Conservation (phyloP, 1,140 invertebrate species). For the Riptortus pedestris region DNA sequence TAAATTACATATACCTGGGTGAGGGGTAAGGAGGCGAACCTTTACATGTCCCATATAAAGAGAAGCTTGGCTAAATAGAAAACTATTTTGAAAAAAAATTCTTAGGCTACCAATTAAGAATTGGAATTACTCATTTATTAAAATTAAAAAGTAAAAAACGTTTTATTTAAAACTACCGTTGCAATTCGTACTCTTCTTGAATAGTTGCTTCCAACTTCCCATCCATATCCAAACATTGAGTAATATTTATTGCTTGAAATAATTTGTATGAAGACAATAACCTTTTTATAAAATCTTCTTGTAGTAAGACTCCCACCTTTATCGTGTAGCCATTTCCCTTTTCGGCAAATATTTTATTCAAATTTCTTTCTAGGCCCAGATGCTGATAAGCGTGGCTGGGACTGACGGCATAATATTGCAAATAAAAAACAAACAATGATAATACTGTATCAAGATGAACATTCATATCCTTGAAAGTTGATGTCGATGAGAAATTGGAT, state of each 20-base stretch:
- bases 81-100: too few species aligned
- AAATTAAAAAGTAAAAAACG: too few species aligned
- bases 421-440: conserved; percentile 4
- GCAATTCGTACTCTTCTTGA: too few species aligned
- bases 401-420: conserved; percentile 11
- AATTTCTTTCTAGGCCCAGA: conserved; percentile 1
- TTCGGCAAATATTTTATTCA: neutral
- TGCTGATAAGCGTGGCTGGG: conserved; percentile 12
- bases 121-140: too few species aligned
- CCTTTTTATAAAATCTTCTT: neutral
- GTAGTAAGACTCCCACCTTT: neutral
- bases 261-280: neutral
- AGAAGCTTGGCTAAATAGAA: too few species aligned
- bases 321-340: neutral
- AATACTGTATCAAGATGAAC: conserved; percentile 1
- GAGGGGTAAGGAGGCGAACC: too few species aligned
- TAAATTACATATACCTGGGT: too few species aligned
- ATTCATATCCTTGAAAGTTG: neutral
- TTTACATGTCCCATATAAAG: too few species aligned
- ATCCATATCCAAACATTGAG: neutral
- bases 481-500: too few species aligned
- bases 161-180: too few species aligned
- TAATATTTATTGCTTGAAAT: neutral
- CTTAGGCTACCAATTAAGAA: too few species aligned
- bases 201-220: too few species aligned